Evolutionary conservation across 2,113 vertebrate genomes (phyloP).

Genomic region (Pseudolaguvia tuberculata): DNA sequence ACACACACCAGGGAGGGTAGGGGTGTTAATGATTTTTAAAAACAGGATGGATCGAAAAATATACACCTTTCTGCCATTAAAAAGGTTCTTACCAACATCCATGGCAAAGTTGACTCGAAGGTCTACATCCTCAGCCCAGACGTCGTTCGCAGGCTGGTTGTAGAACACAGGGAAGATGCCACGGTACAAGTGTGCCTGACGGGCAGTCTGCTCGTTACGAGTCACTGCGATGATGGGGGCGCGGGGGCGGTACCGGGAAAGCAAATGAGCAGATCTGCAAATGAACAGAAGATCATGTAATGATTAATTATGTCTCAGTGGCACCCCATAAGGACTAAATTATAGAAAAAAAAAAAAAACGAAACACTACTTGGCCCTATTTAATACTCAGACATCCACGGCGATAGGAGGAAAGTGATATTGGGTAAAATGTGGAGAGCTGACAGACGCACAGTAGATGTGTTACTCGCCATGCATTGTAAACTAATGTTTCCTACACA

Average conservation of each 20-base stretch:
- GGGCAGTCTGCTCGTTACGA: constrained; percentile 85
- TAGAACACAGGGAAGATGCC: constrained; percentile 93
- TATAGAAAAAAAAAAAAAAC: background rate
- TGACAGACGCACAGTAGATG: background rate
- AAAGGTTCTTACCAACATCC: constrained; percentile 79
- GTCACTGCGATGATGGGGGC: constrained; percentile 93
- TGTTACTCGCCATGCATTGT: background rate
- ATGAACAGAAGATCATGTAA: background rate
- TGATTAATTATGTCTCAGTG: too few relatives aligned
- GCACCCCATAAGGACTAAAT: background rate
- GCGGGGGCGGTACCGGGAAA: constrained; percentile 90
- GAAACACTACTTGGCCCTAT: background rate
- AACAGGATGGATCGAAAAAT: background rate
- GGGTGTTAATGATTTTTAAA: background rate
- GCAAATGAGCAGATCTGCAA: constrained; percentile 87
- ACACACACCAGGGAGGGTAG: background rate
- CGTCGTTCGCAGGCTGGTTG: constrained; percentile 72
- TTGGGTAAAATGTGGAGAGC: background rate
- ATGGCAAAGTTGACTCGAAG: constrained; percentile 88
- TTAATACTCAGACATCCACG: background rate
- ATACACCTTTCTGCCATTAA: too few relatives aligned
- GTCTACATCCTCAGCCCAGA: constrained; percentile 96
- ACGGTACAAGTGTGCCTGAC: constrained; percentile 92
- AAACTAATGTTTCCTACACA: too few relatives aligned
- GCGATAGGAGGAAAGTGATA: background rate